Evolutionary conservation across 2,113 vertebrate genomes (phyloP).

Genomic region (Apodemus speciosus): DNA sequence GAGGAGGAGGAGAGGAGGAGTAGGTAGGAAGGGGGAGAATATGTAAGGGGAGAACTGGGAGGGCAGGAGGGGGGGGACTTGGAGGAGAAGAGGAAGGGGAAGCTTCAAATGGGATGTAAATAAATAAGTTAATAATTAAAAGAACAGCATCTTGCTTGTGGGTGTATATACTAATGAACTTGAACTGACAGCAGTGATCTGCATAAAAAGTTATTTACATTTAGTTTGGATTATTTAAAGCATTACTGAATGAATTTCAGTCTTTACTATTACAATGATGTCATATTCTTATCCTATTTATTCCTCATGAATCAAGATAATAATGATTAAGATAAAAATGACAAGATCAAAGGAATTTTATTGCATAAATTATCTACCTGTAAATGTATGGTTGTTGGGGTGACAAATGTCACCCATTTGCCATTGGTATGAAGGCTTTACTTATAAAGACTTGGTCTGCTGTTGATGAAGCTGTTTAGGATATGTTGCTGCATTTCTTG

Average conservation of each 20-base stretch:
- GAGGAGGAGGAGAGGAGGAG: no score
- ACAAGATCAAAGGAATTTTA: background rate
- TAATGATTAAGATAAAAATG: background rate
- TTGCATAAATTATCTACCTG: background rate
- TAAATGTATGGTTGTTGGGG: background rate
- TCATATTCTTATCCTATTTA: background rate
- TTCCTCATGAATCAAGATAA: fast-evolving
- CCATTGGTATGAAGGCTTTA: background rate
- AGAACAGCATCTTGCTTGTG: background rate
- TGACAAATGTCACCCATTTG: background rate
- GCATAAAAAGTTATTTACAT: background rate
- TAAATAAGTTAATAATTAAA: background rate
- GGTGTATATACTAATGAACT: background rate
- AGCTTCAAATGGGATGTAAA: no score
- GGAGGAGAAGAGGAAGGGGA: no score
- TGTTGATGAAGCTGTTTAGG: background rate
- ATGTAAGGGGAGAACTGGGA: no score
- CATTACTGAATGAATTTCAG: background rate
- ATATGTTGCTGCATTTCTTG: background rate
- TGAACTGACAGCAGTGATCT: background rate
- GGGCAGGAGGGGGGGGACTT: no score
- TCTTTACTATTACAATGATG: background rate
- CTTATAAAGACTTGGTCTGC: background rate
- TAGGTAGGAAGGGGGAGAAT: no score
- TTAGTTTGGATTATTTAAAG: background rate